These are phyloP conservation scores for Catamblyrhynchus diadema DNA, from an alignment of 2,797 vertebrate species.

Conservation along the genomic window DNA sequence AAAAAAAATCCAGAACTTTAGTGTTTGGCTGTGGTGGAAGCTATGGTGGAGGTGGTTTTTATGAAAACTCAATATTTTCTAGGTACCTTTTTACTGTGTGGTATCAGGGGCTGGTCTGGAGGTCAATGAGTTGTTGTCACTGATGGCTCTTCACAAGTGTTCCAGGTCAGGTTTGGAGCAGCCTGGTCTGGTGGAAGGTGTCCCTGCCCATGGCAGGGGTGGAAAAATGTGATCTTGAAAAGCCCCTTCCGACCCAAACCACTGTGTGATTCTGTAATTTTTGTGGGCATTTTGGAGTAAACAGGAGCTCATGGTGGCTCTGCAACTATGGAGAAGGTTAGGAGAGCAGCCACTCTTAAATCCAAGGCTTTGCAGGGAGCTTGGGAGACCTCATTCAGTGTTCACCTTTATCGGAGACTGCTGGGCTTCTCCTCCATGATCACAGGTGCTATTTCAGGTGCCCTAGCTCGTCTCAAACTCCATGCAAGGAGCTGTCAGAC, in stretches of 20 bases:
- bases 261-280: not conserved
- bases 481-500: not conserved
- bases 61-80: not conserved
- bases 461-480: not conserved
- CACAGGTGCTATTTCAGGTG: not conserved
- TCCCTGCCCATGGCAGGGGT: not conserved
- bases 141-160: not conserved
- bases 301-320: not conserved
- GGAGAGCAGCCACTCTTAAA: not conserved
- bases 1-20: not conserved
- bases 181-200: not conserved
- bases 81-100: not conserved
- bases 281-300: fast-evolving
- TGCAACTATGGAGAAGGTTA: not conserved
- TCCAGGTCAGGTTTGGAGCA: not conserved
- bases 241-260: not conserved
- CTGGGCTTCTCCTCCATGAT: not conserved
- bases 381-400: not conserved
- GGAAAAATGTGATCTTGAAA: not conserved
- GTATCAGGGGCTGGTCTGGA: not conserved
- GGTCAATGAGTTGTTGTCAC: not conserved
- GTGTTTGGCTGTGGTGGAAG: fast-evolving
- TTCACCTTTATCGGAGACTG: not conserved
- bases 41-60: not conserved
- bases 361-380: fast-evolving